These are phyloP conservation scores for Agrotis puta DNA, from an alignment of 2,888 invertebrate species.

Conservation along the genomic window DNA sequence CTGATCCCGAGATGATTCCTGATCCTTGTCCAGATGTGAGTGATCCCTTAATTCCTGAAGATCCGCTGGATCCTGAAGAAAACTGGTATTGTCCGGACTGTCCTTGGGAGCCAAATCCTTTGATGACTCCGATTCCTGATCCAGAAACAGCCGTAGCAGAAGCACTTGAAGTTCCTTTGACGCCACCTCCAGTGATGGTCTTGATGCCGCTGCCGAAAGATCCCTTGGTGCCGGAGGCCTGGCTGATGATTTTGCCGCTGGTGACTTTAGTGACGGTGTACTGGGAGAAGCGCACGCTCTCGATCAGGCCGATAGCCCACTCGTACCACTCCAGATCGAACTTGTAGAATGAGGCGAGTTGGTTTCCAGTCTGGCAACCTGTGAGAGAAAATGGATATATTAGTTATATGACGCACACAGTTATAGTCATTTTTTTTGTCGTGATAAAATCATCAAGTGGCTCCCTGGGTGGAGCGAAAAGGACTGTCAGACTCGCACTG, in stretches of 20 bases:
- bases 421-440: no score
- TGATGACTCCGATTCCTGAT: conserved; percentile 41
- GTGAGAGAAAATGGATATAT: conserved; percentile 37
- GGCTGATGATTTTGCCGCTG: conserved; percentile 70
- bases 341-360: conserved; percentile 91
- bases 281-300: conserved; percentile 82
- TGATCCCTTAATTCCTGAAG: conserved; percentile 46
- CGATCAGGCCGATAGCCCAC: conserved; percentile 86
- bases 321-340: conserved; percentile 92
- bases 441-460: no score
- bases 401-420: background rate
- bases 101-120: conserved; percentile 52
- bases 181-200: conserved; percentile 25
- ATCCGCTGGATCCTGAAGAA: conserved; percentile 50
- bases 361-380: conserved; percentile 90
- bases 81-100: conserved; percentile 69
- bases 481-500: no score
- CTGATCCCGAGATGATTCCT: conserved; percentile 24
- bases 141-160: conserved; percentile 42
- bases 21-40: conserved; percentile 30
- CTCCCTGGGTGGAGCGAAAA: no score
- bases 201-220: conserved; percentile 38
- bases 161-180: conserved; percentile 30
- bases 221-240: conserved; percentile 70
- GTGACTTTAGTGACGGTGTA: conserved; percentile 74